Evolutionary conservation across 2,888 invertebrate species (phyloP).

Genomic region (Sinhomidia bicolor): DNA sequence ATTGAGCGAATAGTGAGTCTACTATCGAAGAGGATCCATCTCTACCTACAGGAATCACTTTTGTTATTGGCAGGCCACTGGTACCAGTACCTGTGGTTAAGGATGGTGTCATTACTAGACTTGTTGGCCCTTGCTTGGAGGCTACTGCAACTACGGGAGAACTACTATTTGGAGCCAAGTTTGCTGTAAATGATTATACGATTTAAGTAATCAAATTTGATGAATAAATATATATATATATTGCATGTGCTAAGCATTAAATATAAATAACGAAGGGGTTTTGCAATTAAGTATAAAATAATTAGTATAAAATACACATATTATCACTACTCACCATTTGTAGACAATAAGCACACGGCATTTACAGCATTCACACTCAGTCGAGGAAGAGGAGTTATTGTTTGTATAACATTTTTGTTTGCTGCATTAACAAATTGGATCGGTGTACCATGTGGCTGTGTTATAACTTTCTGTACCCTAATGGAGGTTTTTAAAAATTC

Average conservation of each 20-base stretch:
- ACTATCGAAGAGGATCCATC: conserved; percentile 73
- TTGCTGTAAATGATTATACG: conserved; percentile 58
- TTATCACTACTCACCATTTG: conserved; percentile 72
- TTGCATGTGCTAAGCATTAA: no score
- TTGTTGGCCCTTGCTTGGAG: conserved; percentile 73
- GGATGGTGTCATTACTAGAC: conserved; percentile 78
- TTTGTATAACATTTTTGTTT: conserved; percentile 77
- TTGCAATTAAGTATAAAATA: no score
- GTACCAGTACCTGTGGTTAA: conserved; percentile 59
- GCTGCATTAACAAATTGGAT: conserved; percentile 79
- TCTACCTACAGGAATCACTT: conserved; percentile 79
- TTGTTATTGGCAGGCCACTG: conserved; percentile 75
- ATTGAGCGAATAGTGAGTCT: conserved; percentile 75
- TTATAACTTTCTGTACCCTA: conserved; percentile 80
- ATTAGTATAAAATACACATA: conserved; percentile 4
- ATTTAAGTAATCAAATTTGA: background rate
- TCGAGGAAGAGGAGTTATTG: conserved; percentile 76
- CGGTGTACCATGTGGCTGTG: conserved; percentile 81
- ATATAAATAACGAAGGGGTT: no score
- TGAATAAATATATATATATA: no score
- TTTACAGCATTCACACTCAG: conserved; percentile 71
- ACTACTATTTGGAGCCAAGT: conserved; percentile 76
- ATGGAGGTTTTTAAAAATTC: background rate
- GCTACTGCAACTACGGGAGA: conserved; percentile 78
- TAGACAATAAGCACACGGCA: conserved; percentile 76